phyloP scores from a whole-genome alignment of 1,140 invertebrate species.

The Nebria ingens region DNA sequence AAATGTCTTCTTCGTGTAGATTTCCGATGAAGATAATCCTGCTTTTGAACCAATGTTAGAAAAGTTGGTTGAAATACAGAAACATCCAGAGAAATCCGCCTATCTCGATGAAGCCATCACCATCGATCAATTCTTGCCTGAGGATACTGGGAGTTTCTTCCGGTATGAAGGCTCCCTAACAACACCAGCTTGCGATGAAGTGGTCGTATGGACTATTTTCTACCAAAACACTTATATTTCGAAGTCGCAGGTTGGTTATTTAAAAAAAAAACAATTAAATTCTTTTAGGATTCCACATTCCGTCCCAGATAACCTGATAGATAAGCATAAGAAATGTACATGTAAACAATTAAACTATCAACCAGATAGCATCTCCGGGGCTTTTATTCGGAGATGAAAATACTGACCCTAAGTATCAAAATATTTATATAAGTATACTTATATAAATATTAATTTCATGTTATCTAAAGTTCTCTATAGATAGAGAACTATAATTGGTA shows the following conservation, averaged over 20 bases:
- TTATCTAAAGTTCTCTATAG: too few species aligned
- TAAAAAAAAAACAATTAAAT: constrained; percentile 10
- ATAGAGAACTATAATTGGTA: too few species aligned
- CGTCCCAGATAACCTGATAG: background rate
- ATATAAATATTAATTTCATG: constrained; percentile 10
- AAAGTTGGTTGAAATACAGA: constrained; percentile 36
- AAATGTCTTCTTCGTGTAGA: constrained; percentile 24
- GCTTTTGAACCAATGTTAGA: constrained; percentile 39
- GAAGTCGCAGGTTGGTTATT: constrained; percentile 47
- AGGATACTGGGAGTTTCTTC: constrained; percentile 44
- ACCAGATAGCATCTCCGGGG: background rate
- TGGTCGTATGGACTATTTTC: constrained; percentile 64
- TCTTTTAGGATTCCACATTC: background rate
- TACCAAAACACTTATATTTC: constrained; percentile 47
- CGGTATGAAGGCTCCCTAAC: constrained; percentile 65
- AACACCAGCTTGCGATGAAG: constrained; percentile 60
- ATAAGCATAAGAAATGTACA: too few species aligned
- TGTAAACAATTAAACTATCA: too few species aligned
- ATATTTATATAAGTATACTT: constrained; percentile 8
- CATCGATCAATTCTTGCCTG: constrained; percentile 40
- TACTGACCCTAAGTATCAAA: background rate
- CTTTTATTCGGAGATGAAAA: constrained; percentile 5
- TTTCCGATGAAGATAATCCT: constrained; percentile 22
- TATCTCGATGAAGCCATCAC: constrained; percentile 29
- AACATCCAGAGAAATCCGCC: constrained; percentile 22